A percentile compares a stretch with the other conserved stretches of the same genome.
phyloP scores from a whole-genome alignment of 2,113 vertebrate genomes.

The Clarias batrachus region DNA sequence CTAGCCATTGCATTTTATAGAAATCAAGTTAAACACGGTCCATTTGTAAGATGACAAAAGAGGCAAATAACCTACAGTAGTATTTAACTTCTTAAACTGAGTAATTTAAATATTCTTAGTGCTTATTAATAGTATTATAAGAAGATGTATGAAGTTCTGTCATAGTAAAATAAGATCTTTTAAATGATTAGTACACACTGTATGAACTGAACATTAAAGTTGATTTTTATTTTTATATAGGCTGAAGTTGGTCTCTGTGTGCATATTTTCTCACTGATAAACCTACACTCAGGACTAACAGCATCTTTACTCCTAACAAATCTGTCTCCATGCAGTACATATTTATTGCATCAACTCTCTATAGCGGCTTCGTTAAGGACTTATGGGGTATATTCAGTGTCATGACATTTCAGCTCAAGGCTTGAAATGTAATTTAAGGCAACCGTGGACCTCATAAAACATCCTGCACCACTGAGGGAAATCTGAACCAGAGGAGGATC shows the following conservation, averaged over 20 bases:
- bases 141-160: background rate
- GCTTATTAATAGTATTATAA: too few species aligned
- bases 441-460: constrained; percentile 41
- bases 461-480: constrained; percentile 30
- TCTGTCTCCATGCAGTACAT: background rate
- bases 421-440: constrained; percentile 39
- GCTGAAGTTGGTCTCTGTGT: background rate
- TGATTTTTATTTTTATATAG: too few species aligned
- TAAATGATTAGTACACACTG: too few species aligned
- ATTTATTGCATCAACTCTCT: background rate
- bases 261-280: background rate
- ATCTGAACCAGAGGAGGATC: constrained; percentile 10
- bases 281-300: background rate
- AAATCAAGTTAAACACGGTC: background rate
- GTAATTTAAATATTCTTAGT: too few species aligned
- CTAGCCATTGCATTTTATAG: background rate
- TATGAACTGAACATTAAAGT: too few species aligned
- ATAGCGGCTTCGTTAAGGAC: background rate
- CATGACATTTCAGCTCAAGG: background rate
- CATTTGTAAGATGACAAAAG: background rate
- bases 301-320: background rate
- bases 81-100: background rate
- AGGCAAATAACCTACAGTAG: background rate
- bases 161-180: background rate
- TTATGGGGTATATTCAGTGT: background rate